phyloP scores from a whole-genome alignment of 1,140 invertebrate species.

The Xylocopa sonorina region DNA sequence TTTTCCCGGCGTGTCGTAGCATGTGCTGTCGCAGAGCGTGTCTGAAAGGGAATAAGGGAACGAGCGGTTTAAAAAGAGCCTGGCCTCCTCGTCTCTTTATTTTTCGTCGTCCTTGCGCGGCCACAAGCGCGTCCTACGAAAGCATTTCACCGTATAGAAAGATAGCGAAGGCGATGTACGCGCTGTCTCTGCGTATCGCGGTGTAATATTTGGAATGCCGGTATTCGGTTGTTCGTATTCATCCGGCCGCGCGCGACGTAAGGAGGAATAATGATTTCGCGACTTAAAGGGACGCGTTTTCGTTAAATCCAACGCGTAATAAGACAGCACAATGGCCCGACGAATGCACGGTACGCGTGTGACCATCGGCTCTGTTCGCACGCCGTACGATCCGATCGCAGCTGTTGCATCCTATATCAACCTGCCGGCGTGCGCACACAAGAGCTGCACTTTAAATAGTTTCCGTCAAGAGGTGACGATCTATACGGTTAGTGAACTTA shows the following conservation, averaged over 20 bases:
- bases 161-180: too few relatives aligned
- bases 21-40: constrained; percentile 85
- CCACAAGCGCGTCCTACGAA: background rate
- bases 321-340: constrained; percentile 62
- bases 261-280: constrained; percentile 56
- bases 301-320: constrained; percentile 55
- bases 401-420: constrained; percentile 68
- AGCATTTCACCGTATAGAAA: constrained; percentile 3
- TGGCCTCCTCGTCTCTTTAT: too few relatives aligned
- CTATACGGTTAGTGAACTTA: constrained; percentile 66
- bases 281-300: constrained; percentile 42
- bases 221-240: background rate
- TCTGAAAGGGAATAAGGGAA: constrained; percentile 72
- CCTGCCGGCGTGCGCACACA: constrained; percentile 32
- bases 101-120: too few relatives aligned
- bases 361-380: constrained; percentile 61
- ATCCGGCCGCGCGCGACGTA: background rate
- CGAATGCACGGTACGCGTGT: constrained; percentile 54
- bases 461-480: constrained; percentile 63
- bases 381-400: constrained; percentile 66
- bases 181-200: too few relatives aligned
- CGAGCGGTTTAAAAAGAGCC: too few relatives aligned
- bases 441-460: constrained; percentile 65
- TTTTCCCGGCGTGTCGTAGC: constrained; percentile 83
- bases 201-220: constrained; percentile 38